phyloP scores from a whole-genome alignment of 2,888 invertebrate genomes.

The Phalangium opilio region DNA sequence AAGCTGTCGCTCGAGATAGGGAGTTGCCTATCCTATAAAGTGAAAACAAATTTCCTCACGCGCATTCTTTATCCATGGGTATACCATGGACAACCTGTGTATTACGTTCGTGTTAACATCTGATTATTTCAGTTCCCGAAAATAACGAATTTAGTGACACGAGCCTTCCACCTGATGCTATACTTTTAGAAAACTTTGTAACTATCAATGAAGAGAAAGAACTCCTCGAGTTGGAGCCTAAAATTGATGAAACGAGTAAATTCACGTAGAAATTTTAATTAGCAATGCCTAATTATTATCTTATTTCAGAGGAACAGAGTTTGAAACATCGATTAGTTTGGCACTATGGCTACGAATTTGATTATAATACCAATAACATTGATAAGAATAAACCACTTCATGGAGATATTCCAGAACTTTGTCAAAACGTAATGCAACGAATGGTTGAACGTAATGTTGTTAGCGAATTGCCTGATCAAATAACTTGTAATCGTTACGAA shows the following conservation, averaged over 20 bases:
- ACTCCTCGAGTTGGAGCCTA: conserved; percentile 45
- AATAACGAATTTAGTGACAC: conserved; percentile 18
- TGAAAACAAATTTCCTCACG: too few species aligned
- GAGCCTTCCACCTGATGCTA: conserved; percentile 43
- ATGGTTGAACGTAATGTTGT: conserved; percentile 34
- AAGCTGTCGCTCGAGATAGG: too few species aligned
- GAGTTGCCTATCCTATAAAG: too few species aligned
- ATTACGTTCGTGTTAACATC: background rate
- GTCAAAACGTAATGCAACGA: conserved; percentile 46
- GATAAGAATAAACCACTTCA: conserved; percentile 50
- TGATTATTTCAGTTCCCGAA: conserved; percentile 30
- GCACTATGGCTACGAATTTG: conserved; percentile 84
- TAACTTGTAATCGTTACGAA: conserved; percentile 67
- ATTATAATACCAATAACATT: conserved; percentile 72
- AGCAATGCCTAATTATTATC: background rate
- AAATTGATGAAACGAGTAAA: conserved; percentile 18
- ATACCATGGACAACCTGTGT: too few species aligned
- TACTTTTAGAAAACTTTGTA: conserved; percentile 60
- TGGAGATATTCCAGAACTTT: conserved; percentile 52
- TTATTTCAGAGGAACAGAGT: background rate
- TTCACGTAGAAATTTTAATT: conserved; percentile 20
- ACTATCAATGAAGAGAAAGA: conserved; percentile 46
- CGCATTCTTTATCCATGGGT: too few species aligned
- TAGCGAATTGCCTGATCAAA: conserved; percentile 50
- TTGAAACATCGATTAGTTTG: conserved; percentile 70